These are phyloP conservation scores for Heteromurus nitidus DNA, from an alignment of 2,888 invertebrate species.

Conservation along the genomic window DNA sequence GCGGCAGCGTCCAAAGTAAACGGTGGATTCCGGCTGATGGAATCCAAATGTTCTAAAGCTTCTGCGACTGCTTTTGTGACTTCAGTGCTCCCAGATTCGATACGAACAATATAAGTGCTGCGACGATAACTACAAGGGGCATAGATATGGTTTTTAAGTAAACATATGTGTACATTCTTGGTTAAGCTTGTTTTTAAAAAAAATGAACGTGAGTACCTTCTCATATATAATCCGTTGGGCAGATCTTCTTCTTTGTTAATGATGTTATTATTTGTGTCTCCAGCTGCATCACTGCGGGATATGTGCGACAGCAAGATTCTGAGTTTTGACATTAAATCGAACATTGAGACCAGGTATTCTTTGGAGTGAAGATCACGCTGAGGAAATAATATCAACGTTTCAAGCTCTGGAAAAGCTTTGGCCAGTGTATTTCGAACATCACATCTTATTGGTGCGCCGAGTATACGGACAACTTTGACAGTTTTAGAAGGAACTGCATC, in stretches of 20 bases:
- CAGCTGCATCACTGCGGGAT: conserved; percentile 36
- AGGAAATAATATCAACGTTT: conserved; percentile 48
- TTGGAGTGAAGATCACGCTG: conserved; percentile 43
- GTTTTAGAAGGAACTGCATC: conserved; percentile 43
- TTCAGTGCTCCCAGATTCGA: conserved; percentile 42
- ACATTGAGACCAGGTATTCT: conserved; percentile 51
- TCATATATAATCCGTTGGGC: conserved; percentile 41
- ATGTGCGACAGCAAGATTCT: conserved; percentile 41
- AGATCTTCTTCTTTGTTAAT: conserved; percentile 48
- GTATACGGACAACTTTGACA: conserved; percentile 48
- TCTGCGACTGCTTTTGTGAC: conserved; percentile 33
- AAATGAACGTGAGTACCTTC: conserved; percentile 16
- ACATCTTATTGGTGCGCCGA: conserved; percentile 39
- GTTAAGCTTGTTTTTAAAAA: neutral
- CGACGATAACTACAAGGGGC: conserved; percentile 29
- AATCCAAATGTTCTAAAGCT: conserved; percentile 46
- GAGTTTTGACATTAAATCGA: conserved; percentile 40
- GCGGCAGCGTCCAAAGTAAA: conserved; percentile 52
- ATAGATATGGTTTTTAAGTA: too few relatives aligned
- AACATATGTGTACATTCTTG: neutral
- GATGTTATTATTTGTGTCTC: conserved; percentile 22
- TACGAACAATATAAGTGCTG: conserved; percentile 41
- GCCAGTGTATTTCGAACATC: conserved; percentile 44
- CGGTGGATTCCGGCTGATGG: conserved; percentile 37
- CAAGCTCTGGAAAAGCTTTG: conserved; percentile 41